Evolutionary conservation across 2,888 invertebrate species (phyloP), one percentile per base, ranked within the genome.

Genomic region (Bellardia pandia): DNA sequence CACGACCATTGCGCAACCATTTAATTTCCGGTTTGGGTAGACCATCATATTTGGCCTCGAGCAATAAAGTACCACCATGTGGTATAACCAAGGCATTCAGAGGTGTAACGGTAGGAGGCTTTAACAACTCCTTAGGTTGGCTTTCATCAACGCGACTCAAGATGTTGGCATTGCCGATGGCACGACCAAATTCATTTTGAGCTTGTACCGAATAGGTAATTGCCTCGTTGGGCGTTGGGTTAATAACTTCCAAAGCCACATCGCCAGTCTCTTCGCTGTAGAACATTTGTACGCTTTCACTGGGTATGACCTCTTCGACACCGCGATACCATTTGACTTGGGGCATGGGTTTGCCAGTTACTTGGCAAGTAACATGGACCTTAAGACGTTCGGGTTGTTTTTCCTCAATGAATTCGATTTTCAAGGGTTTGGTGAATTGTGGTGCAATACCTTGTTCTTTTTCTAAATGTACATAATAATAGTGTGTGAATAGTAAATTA

Each of bases 1-100:
- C 96, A 91, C 96, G 95, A 77, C 97, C 97, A 93, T 98, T 98
- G 90, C 96, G 96, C 90, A 95, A 95, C 99, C 98, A 99, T 91
- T 96, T 96, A 33, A 98, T 95, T 92, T 95, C 95, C n/a, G 96
- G 96, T 88, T 94, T 94, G 13, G 96, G 96, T 74, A 94, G 93
- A 66, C 97, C 97, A 91, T 96, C 96, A 92, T 96, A 97, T 89
- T 95, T 95, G 40, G 96, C 96, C 89, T 95, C 95, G 85, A 97
- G 94, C 75, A 95, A 94, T 86, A 97, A 94, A 51, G 96, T 95
- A 88, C 96, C 95, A 81, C 96, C 96, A 91, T 96, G 95, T 90
- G 95, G 95, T 78, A 96, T 95, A 72, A 96, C 95, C 88, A 96
- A 94, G 13, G 98, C 97, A 93, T 96, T 95, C 80, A 98, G 94